Conservation (phyloP, 2,797 vertebrate genomes). For the Oryzias dopingdopingensis region DNA sequence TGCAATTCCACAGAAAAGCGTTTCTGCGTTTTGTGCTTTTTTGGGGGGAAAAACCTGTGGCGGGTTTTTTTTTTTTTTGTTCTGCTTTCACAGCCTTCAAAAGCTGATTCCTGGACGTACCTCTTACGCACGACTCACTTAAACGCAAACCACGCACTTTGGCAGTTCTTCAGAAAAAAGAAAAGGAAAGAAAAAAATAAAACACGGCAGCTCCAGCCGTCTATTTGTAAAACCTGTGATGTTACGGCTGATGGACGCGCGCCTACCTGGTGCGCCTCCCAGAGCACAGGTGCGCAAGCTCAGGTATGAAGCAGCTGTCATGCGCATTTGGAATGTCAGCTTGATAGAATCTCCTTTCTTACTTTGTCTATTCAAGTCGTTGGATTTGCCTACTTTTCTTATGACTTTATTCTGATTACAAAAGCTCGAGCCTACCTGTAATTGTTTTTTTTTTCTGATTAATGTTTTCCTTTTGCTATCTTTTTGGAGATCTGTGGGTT, state of each 20-base stretch:
- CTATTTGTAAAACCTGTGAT: not conserved
- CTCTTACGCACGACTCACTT: not conserved
- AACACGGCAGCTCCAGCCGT: not conserved
- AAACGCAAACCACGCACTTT: not conserved
- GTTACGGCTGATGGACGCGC: not conserved
- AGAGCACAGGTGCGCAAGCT: constrained; percentile 1
- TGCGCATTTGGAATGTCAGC: too few relatives aligned
- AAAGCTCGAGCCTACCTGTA: too few relatives aligned
- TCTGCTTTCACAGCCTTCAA: constrained; percentile 19
- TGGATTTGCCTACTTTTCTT: too few relatives aligned
- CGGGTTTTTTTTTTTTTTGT: not conserved
- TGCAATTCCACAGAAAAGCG: too few relatives aligned
- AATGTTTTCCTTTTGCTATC: too few relatives aligned
- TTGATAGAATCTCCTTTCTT: not conserved
- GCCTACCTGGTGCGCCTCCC: too few relatives aligned
- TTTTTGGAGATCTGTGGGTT: too few relatives aligned
- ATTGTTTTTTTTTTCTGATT: too few relatives aligned
- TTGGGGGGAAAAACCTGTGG: constrained; percentile 29
- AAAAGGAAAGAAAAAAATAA: not conserved
- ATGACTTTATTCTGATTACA: too few relatives aligned
- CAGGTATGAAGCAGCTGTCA: too few relatives aligned
- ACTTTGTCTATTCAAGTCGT: not conserved
- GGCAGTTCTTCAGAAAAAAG: not conserved
- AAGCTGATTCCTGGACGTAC: not conserved
- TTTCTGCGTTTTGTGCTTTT: not conserved